These are phyloP conservation scores for Brevipalpus yothersi DNA, from an alignment of 1,140 invertebrate species.

Conservation along the genomic window DNA sequence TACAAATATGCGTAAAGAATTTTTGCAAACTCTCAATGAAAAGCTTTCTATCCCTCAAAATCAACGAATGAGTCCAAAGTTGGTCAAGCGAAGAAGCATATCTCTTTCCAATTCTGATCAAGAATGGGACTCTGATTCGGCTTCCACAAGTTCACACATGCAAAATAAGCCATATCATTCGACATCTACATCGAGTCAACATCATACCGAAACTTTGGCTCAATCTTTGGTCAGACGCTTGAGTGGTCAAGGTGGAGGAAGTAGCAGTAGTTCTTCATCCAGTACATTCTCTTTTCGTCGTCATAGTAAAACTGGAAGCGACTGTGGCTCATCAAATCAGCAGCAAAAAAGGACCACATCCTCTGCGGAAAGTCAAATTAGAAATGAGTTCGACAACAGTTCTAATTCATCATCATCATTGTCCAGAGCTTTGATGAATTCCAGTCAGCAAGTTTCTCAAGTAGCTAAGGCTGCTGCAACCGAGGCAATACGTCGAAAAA, in stretches of 20 bases:
- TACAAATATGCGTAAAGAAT: constrained; percentile 1
- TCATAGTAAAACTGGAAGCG: too few relatives aligned
- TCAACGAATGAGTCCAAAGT: not conserved
- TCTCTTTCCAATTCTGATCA: constrained; percentile 1
- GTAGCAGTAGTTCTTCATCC: not conserved
- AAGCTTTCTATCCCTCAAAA: constrained; percentile 3
- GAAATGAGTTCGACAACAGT: too few relatives aligned
- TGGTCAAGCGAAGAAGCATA: constrained; percentile 3
- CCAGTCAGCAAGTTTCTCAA: not conserved
- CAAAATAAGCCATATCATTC: not conserved
- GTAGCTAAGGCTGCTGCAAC: not conserved
- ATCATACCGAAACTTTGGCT: not conserved
- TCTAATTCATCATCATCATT: not conserved
- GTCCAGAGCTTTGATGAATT: not conserved
- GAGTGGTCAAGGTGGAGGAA: not conserved
- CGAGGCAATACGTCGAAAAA: not conserved
- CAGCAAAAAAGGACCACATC: too few relatives aligned
- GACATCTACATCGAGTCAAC: not conserved
- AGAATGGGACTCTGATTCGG: constrained; percentile 4
- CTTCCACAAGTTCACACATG: not conserved
- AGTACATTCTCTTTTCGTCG: too few relatives aligned
- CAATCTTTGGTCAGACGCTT: not conserved
- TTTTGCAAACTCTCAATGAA: constrained; percentile 8
- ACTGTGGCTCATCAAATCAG: too few relatives aligned
- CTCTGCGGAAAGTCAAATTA: too few relatives aligned